Evolutionary conservation across 2,888 invertebrate species (phyloP), one percentile per base, ranked within the genome.

Genomic region (Amiota mariae): DNA sequence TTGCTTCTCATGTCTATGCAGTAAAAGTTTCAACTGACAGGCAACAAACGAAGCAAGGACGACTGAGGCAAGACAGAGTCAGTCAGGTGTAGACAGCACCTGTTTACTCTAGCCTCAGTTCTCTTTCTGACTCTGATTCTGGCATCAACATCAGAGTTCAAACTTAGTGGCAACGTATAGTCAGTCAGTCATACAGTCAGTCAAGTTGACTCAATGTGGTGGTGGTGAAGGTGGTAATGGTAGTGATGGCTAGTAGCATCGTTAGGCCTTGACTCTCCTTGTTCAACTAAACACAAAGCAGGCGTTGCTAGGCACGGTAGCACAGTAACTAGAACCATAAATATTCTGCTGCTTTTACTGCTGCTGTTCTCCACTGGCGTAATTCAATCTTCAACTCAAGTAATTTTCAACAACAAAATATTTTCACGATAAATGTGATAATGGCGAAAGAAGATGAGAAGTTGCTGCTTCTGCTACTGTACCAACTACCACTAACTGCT

Each of bases 301-400:
- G 8, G 36, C 36, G 36, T 59, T 48, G 57, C 46, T 46, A 57
- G 70, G 12, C 46, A 49, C 18, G 67, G 51, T n/a, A n/a, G n/a
- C 48, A 48, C 8, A 15, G 15, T 56, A 36, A 36, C 54, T 18
- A 49, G 20, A 36, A 47, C 12, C 36, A 13, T 51, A 20, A 72
- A 73, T 57, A 13, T 9, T 18, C 46, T 12, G 48, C 13, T 12
- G 15, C 36, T 15, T 57, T 57, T 18, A 51, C 49, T 68, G 73
- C 75, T 63, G 67, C 61, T 36, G 63, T 70, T 48, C 67, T 61
- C 15, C 70, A 64, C 73, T 74, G 47, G 73, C 85, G 84, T 82
- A 84, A 82, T 82, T 82, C 82, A 82, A 79, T 82, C 80, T 82
- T 76, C 81, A 79, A 77, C 78, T 79, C 80, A 78, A 79, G 77